phyloP scores from a whole-genome alignment of 2,797 vertebrate genomes.

The Premnoplex brunnescens region DNA sequence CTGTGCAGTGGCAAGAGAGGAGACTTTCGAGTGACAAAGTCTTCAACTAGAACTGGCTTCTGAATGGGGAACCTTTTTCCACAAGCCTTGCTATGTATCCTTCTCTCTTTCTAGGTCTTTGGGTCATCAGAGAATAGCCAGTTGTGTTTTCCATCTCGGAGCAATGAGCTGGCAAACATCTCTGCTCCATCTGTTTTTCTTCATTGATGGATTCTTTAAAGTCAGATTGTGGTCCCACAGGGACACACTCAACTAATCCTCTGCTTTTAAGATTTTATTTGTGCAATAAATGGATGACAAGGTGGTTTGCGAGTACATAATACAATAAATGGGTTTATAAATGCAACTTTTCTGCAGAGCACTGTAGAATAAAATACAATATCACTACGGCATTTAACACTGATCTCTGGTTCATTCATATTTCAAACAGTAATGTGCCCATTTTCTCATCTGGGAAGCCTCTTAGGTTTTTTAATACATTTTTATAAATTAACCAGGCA shows the following conservation, averaged over 20 bases:
- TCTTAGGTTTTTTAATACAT: constrained; percentile 38
- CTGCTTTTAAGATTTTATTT: constrained; percentile 65
- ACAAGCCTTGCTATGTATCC: not conserved
- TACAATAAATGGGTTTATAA: constrained; percentile 66
- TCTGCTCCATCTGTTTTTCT: constrained; percentile 41
- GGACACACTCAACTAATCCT: constrained; percentile 52
- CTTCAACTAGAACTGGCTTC: not conserved
- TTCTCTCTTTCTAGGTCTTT: not conserved
- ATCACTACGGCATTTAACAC: constrained; percentile 36
- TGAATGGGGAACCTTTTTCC: not conserved
- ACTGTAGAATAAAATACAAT: constrained; percentile 34
- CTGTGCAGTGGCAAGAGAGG: not conserved
- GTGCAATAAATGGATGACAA: constrained; percentile 63
- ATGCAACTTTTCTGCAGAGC: constrained; percentile 63
- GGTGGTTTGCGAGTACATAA: constrained; percentile 47
- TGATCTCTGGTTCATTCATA: constrained; percentile 50
- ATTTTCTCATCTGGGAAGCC: constrained; percentile 55
- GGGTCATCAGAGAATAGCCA: not conserved
- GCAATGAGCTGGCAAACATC: constrained; percentile 6
- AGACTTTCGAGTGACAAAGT: not conserved
- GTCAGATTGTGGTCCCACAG: constrained; percentile 33
- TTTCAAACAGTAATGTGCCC: constrained; percentile 58
- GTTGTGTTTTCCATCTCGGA: not conserved
- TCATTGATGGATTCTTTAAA: constrained; percentile 51
- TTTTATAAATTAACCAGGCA: constrained; percentile 66